Base-by-base conservation (phyloP, 2,113 vertebrate genomes). In the Puntigrus tetrazona region DNA sequence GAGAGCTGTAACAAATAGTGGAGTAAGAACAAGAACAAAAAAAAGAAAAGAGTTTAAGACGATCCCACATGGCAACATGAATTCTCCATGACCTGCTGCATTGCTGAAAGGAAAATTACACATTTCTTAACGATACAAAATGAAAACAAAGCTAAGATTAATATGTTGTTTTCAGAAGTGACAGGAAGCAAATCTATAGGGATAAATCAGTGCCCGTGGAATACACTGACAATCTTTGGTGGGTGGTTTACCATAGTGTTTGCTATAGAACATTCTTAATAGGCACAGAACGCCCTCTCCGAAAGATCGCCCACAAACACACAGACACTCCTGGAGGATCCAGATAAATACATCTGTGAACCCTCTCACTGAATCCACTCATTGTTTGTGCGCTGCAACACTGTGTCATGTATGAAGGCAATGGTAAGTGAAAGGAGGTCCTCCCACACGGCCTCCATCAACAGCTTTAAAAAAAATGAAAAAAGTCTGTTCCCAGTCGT, bases 161-260 rank as follows among this genome's bases (percentile, higher is more conserved):
- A 25, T 38, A 1, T 75, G 65, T 50, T 31, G 55, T 82, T 80
- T 80, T 73, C 75, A 31, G 61, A 55, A 78, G n/a, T 29, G 76
- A 87, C 85, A 63, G 25, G 5, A 87, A 85, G 88, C 88, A 90
- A 93, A 93, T 91, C 92, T 81, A 87, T n/a, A 70, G 90, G 89
- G 88, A 92, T 76, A 78, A 82, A 84, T 76, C 74, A 74, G 80
- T 59, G 89, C 87, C 88, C 84, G 85, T 89, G 84, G 82, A 84
- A 78, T n/a, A 80, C 59, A 6, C 20, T 82, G 50, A 85, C 83
- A 86, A 82, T 82, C 38, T 13, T 55, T 41, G 84, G 86, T 85
- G 86, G 90, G 87, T 86, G 88, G 86, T 76, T 84, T 45, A 27
- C 50, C 38, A 67, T 20, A 22, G n/a, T 31, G 27, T 14, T 81